Evolutionary conservation across 2,113 vertebrate species (phyloP), one percentile per base, ranked within the genome.

Genomic region (Kobus ellipsiprymnus): DNA sequence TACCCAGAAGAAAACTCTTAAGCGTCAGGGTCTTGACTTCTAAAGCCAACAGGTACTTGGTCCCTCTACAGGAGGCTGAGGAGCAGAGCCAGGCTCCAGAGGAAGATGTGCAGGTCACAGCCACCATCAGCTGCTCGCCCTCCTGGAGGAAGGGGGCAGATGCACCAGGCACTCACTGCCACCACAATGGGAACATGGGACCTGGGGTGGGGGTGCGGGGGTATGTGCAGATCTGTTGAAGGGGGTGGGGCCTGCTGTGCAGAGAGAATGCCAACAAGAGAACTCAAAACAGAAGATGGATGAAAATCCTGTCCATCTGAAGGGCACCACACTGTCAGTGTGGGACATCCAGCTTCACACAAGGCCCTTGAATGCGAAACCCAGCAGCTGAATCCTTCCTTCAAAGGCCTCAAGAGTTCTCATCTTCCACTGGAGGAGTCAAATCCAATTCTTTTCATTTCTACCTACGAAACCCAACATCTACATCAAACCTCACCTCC

Each of bases 131-230:
- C 25, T 5, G 67, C 64, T 7, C 4, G 15, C 23, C 33, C 44
- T 23, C 25, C 29, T 52, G 33, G 8, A 30, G 54, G 23, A 8
- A 29, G 40, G 6, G 11, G 15, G 11, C 46, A 25, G 90, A 40
- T 3, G 23, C 2, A 13, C 13, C n/a, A 33, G 2, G 19, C 7
- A 21, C 64, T n/a, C 16, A 36, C 5, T 10, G n/a, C 29, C 19
- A 8, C 15, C 14, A 30, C 46, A 5, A 1, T 2, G 30, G 29
- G 33, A 11, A 36, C 16, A 4, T 1, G 4, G 16, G 33, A 2
- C 19, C 59, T 50, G n/a, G 7, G 30, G 77, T 29, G 23, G 6
- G 40, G 23, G 23, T 27, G 10, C 6, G 1, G 13, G 21, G 74
- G 7, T 16, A 48, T 30, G 14, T 80, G 44, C 44, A 80, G 14